Conservation (phyloP, 2,888 invertebrate genomes). For the Calliphora vomitoria region DNA sequence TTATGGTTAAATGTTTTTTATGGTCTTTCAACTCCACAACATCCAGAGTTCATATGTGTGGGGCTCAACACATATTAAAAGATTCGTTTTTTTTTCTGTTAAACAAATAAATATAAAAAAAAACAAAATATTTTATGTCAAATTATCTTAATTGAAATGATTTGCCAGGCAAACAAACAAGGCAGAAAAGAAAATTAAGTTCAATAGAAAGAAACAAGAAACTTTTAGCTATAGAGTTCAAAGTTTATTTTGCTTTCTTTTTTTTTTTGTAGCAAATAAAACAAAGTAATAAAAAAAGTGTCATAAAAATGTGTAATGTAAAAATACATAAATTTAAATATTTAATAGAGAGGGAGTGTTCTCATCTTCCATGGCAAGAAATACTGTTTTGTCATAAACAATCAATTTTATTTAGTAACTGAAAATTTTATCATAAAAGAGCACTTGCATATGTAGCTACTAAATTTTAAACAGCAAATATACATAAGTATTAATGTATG, state of each 20-base stretch:
- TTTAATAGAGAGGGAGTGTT: background rate
- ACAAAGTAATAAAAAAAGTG: constrained; percentile 12
- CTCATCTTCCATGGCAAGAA: background rate
- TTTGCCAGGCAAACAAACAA: constrained; percentile 9
- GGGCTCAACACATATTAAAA: background rate
- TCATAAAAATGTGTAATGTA: background rate
- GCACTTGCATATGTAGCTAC: too few relatives aligned
- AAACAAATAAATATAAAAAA: constrained; percentile 34
- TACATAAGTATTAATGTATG: too few relatives aligned
- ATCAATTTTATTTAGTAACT: background rate
- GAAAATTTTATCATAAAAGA: background rate
- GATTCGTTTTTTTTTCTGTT: background rate
- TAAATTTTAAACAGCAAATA: too few relatives aligned
- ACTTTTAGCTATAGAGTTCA: background rate
- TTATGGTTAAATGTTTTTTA: constrained; percentile 47
- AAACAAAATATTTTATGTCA: constrained; percentile 23
- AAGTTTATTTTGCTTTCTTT: background rate
- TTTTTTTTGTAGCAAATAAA: background rate
- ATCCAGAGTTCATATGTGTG: background rate
- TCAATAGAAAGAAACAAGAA: background rate
- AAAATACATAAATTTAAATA: background rate
- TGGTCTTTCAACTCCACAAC: background rate
- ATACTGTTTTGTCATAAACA: background rate
- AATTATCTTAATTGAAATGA: constrained; percentile 56
- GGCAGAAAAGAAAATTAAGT: background rate